Percentiles rank a stretch among this genome's conserved stretches.
Evolutionary conservation across 2,888 invertebrate species (phyloP).

Genomic region (Podabrus alpinus): DNA sequence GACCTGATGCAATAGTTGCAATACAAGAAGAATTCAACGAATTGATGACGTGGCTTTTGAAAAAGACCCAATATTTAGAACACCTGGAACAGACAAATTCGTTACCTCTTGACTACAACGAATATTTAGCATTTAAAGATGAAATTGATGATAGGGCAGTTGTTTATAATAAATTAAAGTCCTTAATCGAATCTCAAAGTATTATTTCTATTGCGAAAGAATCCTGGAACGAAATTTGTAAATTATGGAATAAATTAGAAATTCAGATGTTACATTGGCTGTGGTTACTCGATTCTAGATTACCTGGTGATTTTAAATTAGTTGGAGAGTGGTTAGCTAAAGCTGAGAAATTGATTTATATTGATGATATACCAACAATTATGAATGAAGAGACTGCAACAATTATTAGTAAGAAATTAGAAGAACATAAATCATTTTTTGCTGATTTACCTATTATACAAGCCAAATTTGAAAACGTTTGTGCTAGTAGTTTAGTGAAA

Average conservation of each 20-base stretch:
- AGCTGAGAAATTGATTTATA: conserved; percentile 80
- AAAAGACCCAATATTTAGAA: conserved; percentile 76
- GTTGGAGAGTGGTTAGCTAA: conserved; percentile 90
- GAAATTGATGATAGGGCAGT: conserved; percentile 76
- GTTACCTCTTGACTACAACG: conserved; percentile 78
- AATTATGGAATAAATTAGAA: conserved; percentile 81
- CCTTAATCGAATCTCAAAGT: conserved; percentile 79
- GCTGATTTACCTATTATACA: conserved; percentile 77
- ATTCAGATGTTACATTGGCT: conserved; percentile 83
- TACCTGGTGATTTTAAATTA: conserved; percentile 84
- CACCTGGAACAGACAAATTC: conserved; percentile 76
- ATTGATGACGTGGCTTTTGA: conserved; percentile 80
- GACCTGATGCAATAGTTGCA: conserved; percentile 73
- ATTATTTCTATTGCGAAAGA: conserved; percentile 81
- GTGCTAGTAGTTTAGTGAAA: conserved; percentile 68
- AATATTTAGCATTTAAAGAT: conserved; percentile 76
- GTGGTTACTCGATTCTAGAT: conserved; percentile 81
- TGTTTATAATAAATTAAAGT: conserved; percentile 76
- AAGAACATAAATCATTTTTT: conserved; percentile 90
- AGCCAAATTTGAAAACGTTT: conserved; percentile 77
- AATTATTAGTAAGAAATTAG: conserved; percentile 83
- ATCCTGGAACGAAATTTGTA: conserved; percentile 83
- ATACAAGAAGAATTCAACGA: conserved; percentile 82
- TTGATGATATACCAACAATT: conserved; percentile 79
- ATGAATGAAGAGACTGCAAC: conserved; percentile 90